Conservation (phyloP, 1,140 invertebrate species). For the Aphelenchoides avenae region DNA sequence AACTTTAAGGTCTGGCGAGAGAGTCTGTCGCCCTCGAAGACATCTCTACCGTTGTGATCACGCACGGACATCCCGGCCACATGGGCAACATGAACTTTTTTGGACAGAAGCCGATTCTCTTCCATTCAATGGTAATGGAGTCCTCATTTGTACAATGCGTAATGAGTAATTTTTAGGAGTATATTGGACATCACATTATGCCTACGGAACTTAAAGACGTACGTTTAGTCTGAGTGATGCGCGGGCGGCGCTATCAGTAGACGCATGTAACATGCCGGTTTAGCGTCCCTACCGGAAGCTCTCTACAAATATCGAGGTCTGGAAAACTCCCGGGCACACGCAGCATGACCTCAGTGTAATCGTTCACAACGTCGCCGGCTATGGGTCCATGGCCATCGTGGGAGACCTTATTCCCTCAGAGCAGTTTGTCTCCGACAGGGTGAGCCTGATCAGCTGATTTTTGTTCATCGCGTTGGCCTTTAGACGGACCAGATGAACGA, state of each 20-base stretch:
- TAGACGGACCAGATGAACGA: constrained; percentile 28
- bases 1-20: constrained; percentile 47
- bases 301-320: constrained; percentile 46
- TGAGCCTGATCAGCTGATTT: too few relatives aligned
- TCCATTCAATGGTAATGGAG: too few relatives aligned
- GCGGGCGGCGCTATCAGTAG: too few relatives aligned
- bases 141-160: too few relatives aligned
- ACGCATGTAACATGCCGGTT: too few relatives aligned
- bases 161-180: too few relatives aligned
- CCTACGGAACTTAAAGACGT: constrained; percentile 46
- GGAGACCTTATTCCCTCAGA: constrained; percentile 50
- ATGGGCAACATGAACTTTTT: constrained; percentile 56
- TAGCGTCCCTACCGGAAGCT: constrained; percentile 49
- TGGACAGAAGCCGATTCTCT: constrained; percentile 50
- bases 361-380: constrained; percentile 49
- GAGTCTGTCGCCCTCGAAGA: constrained; percentile 42
- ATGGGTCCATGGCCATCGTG: constrained; percentile 51
- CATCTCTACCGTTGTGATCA: constrained; percentile 48
- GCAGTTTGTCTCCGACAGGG: constrained; percentile 37
- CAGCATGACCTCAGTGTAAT: constrained; percentile 49
- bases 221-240: constrained; percentile 3
- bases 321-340: constrained; percentile 53
- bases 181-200: constrained; percentile 48
- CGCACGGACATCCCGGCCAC: constrained; percentile 49
- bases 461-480: neutral